Base-by-base conservation (phyloP, 2,797 vertebrate genomes). In the Gymnoscopelus braueri region DNA sequence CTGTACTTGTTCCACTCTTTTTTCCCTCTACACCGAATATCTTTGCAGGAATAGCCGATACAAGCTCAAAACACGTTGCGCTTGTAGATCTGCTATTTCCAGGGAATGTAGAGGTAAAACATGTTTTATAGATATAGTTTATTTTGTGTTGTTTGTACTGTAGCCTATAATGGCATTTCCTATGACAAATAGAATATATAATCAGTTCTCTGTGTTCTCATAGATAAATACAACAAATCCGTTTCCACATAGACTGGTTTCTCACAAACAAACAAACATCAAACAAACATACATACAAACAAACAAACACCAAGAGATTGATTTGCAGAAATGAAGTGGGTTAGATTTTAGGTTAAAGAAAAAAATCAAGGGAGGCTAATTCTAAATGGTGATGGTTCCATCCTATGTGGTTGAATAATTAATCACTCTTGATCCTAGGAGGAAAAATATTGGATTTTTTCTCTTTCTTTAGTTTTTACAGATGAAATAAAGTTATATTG, bases 401-500 rank as follows among this genome's bases (percentile, higher is more conserved):
- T 52, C 29, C 51, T 52, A 52, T 19, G 15, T n/a, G 47, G 24
- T 19, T 61, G 47, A 49, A 35, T 62, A 54, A 49, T 35, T 6
- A 19, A 54, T 54, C 23, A 10, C 19, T 24, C 48, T 69, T 60
- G 51, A 51, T 58, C 61, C 47, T 62, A 60, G 58, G 49, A 58
- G 62, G 39, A 63, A 15, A 52, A 54, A 2, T 24, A 26, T 58
- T 56, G 39, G 39, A 44, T 44, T 10, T 2, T 10, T 7, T 8
- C 9, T 3, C 29, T 29, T 8, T 44, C 14, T 53, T 58, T 50
- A 58, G 32, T 67, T 19, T 14, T 52, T n/a, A 63, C 13, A 14
- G 26, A 19, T 39, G 52, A 76, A 74, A 65, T 55, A 0, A 69
- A 61, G 35, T 65, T 14, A 15, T 35, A 73, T 55, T 59, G 1